A percentile compares a stretch with the other conserved stretches of the same genome.
Evolutionary conservation across 2,113 vertebrate species (phyloP).

Genomic region (Nothobranchius kuhntae): DNA sequence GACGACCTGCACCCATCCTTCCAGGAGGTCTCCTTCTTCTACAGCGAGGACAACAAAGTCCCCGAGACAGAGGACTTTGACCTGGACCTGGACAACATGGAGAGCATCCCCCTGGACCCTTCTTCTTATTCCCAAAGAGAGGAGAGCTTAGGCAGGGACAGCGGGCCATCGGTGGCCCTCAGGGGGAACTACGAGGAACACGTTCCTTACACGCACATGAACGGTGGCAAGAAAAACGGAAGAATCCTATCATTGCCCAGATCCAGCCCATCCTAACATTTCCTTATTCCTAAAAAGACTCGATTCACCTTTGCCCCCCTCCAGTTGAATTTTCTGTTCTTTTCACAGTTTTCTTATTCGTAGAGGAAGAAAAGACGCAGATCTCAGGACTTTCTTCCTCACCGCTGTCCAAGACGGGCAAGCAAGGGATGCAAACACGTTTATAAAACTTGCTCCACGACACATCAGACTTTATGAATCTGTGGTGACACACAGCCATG

Average conservation of each 20-base stretch:
- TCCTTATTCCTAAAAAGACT: conserved; percentile 62
- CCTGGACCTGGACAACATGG: conserved; percentile 98
- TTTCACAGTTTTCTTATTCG: conserved; percentile 55
- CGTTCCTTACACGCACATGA: conserved; percentile 96
- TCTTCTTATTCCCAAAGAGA: conserved; percentile 89
- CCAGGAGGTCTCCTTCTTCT: conserved; percentile 94
- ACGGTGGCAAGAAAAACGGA: conserved; percentile 96
- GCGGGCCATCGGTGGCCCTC: conserved; percentile 84
- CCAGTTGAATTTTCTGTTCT: conserved; percentile 49
- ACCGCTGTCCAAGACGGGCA: conserved; percentile 78
- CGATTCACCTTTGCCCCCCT: conserved; percentile 15
- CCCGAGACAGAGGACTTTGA: conserved; percentile 93
- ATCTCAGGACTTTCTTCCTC: conserved; percentile 91
- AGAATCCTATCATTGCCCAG: conserved; percentile 90
- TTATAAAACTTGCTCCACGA: conserved; percentile 56
- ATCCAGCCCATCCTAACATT: conserved; percentile 92
- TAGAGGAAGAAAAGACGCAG: conserved; percentile 71
- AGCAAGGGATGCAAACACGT: conserved; percentile 72
- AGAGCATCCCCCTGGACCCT: conserved; percentile 94
- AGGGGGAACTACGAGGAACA: conserved; percentile 93
- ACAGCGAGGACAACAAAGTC: conserved; percentile 96
- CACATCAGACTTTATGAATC: conserved; percentile 53
- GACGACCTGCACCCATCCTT: conserved; percentile 93
- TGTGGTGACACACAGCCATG: conserved; percentile 73
- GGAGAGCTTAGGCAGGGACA: conserved; percentile 84